A percentile compares a stretch with the other conserved stretches of the same genome.
Evolutionary conservation across 2,797 vertebrate genomes (phyloP).

Genomic region (Craterocephalus amniculus): DNA sequence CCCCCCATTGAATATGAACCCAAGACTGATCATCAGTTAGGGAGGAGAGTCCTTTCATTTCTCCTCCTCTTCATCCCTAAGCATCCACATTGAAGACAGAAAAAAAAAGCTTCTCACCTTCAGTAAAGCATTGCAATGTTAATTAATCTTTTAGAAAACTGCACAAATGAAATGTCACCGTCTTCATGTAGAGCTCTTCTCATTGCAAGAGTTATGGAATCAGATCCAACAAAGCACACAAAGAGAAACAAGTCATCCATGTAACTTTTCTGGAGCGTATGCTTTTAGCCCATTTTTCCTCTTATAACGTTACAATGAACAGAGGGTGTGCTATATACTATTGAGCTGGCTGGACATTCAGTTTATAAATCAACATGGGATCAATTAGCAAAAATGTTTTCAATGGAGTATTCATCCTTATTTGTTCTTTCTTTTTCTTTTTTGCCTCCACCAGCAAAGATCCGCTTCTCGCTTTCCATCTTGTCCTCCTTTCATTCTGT

Average conservation of each 20-base stretch:
- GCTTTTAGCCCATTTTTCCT: slow-evolving; percentile 5
- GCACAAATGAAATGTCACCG: slow-evolving; percentile 1
- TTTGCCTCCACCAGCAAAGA: background rate
- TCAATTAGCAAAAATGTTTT: slow-evolving; percentile 23
- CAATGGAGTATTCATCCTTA: background rate
- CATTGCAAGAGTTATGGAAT: slow-evolving; percentile 12
- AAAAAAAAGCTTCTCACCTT: slow-evolving; percentile 38
- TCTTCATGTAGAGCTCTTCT: slow-evolving; percentile 11
- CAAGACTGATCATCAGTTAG: slow-evolving; percentile 56
- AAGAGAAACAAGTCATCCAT: slow-evolving; percentile 15
- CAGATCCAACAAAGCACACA: background rate
- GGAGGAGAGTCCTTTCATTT: slow-evolving; percentile 18
- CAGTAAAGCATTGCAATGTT: slow-evolving; percentile 21
- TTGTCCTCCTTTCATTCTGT: background rate
- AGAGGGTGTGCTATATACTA: slow-evolving; percentile 2
- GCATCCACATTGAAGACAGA: slow-evolving; percentile 7
- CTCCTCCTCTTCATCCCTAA: background rate
- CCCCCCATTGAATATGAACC: slow-evolving; percentile 62
- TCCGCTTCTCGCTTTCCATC: background rate
- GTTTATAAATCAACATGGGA: slow-evolving; percentile 18
- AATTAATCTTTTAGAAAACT: slow-evolving; percentile 9
- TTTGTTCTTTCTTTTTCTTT: too few species aligned
- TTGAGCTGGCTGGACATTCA: slow-evolving; percentile 7
- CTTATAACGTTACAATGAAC: slow-evolving; percentile 16
- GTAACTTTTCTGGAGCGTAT: slow-evolving; percentile 2